Evolutionary conservation across 2,888 invertebrate species (phyloP), one percentile per base, ranked within the genome.

Genomic region (Pediacus dermestoides): DNA sequence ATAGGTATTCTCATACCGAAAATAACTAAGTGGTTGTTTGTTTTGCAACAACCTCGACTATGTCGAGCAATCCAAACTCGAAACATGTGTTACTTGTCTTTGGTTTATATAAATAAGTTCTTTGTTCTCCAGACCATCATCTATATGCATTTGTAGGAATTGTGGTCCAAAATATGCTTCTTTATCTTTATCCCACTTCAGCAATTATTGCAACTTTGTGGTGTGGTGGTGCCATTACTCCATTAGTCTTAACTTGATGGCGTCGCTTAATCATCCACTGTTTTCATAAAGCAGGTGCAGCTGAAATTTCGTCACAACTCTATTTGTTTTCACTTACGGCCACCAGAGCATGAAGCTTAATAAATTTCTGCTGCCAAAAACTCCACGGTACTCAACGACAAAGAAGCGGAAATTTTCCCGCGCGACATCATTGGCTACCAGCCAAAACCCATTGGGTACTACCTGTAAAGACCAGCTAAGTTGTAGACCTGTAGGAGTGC

Each of bases 61-160:
- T n/a, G 25, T 22, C 41, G 34, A 37, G 26, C 33, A 30, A 30
- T 16, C 22, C 33, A n/a, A 23, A 23, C 23, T 23, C n/a, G n/a
- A 23, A 45, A 48, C 53, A 53, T 51, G 51, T 55, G 55, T 55
- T 53, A 44, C 46, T 50, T 46, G 48, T 51, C 48, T 46, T 44
- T 44, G 47, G 32, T 36, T 42, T 52, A 42, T 55, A 55, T 55
- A 55, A 55, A 55, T 55, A 55, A 48, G 44, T 48, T 46, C 55
- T 55, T 55, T 55, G 55, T 55, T 51, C 47, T 34, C 37, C 42
- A 41, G 30, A 36, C 33, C 16, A n/a, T n/a, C n/a, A n/a, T n/a
- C n/a, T n/a, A n/a, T n/a, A n/a, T n/a, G n/a, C n/a, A n/a, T n/a
- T n/a, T n/a, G n/a, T n/a, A n/a, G n/a, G n/a, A n/a, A n/a, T n/a